These are phyloP conservation scores for Chymomyza costata DNA, from an alignment of 1,140 invertebrate genomes.

Conservation along the genomic window DNA sequence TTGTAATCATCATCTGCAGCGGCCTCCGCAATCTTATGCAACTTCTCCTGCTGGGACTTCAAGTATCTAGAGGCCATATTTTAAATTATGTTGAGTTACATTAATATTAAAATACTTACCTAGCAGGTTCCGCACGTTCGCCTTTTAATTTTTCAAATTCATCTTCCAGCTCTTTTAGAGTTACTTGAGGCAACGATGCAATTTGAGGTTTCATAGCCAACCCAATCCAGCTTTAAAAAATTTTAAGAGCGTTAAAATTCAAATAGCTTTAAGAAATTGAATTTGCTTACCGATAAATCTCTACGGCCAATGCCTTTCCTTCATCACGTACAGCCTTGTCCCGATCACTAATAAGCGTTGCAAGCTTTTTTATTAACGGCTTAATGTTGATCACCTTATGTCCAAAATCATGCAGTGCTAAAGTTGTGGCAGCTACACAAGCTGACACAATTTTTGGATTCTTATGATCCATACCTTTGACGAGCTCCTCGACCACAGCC, in stretches of 20 bases:
- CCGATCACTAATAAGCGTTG: constrained; percentile 89
- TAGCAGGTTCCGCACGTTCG: constrained; percentile 83
- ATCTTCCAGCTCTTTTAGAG: constrained; percentile 90
- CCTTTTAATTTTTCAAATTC: constrained; percentile 88
- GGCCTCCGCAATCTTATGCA: constrained; percentile 79
- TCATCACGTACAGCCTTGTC: constrained; percentile 96
- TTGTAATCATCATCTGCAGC: constrained; percentile 77
- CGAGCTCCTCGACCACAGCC: constrained; percentile 90
- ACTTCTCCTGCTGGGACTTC: constrained; percentile 90
- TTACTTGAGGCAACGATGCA: constrained; percentile 89
- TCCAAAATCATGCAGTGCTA: constrained; percentile 91
- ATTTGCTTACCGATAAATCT: constrained; percentile 85
- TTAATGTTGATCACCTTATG: constrained; percentile 93
- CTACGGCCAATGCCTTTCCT: constrained; percentile 90
- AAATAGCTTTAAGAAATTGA: too few relatives aligned
- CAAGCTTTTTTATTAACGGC: constrained; percentile 91
- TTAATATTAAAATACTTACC: constrained; percentile 23
- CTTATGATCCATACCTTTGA: constrained; percentile 96
- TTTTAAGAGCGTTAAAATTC: too few relatives aligned
- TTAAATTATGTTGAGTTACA: background rate
- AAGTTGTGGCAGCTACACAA: constrained; percentile 85
- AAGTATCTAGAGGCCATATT: constrained; percentile 80
- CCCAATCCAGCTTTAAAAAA: constrained; percentile 86
- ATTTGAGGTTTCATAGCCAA: constrained; percentile 91
- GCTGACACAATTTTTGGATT: constrained; percentile 96